Conservation (phyloP, 2,113 vertebrate genomes). For the Oncorhynchus masou region DNA sequence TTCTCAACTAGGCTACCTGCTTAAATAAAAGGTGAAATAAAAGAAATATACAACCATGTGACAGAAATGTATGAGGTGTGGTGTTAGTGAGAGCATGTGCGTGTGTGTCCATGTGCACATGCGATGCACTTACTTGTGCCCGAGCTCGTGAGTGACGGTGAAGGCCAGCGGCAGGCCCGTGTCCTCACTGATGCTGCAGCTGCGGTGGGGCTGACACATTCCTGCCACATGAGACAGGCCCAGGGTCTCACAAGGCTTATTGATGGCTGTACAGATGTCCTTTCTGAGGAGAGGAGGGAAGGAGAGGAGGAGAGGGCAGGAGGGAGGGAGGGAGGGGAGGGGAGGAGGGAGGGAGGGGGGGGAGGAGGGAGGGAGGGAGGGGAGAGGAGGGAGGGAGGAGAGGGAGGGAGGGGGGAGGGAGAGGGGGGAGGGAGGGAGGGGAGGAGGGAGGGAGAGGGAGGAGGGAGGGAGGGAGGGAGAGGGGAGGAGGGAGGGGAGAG, state of each 20-base stretch:
- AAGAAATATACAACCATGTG: too few relatives aligned
- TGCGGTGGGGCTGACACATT: slow-evolving; percentile 92
- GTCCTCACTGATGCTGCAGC: slow-evolving; percentile 95
- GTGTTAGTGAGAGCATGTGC: neutral
- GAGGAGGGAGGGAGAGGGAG: too few relatives aligned
- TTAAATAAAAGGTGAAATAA: too few relatives aligned
- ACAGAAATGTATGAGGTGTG: too few relatives aligned
- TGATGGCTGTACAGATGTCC: slow-evolving; percentile 91
- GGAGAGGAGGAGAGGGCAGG: neutral
- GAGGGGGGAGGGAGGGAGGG: too few relatives aligned
- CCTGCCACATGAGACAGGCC: slow-evolving; percentile 92
- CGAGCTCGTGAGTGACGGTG: slow-evolving; percentile 93
- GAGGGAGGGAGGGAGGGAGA: too few relatives aligned
- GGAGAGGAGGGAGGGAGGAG: too few relatives aligned
- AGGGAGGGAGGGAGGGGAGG: neutral
- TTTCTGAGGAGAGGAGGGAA: slow-evolving; percentile 73
- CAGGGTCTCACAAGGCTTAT: slow-evolving; percentile 93
- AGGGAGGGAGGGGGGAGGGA: too few relatives aligned
- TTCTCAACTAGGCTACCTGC: too few relatives aligned
- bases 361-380: too few relatives aligned
- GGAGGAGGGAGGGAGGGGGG: too few relatives aligned
- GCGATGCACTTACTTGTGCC: slow-evolving; percentile 85
- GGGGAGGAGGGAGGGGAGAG: neutral
- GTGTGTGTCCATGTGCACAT: neutral
- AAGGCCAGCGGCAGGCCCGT: slow-evolving; percentile 91